These are phyloP conservation scores for Tauraco erythrolophus DNA, from an alignment of 2,113 vertebrate species.

Conservation along the genomic window DNA sequence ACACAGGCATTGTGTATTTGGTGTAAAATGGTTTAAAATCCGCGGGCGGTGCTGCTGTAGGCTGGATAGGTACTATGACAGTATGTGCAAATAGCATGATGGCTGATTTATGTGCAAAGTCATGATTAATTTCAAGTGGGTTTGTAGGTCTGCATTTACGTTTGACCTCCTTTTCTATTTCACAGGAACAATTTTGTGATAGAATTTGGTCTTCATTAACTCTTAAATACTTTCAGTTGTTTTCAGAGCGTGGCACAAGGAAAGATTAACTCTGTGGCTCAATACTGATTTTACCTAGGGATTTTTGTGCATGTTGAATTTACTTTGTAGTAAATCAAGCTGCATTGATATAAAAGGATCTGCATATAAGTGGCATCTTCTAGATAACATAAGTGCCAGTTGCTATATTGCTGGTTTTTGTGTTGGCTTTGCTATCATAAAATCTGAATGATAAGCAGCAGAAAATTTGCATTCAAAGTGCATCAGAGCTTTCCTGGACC, in stretches of 20 bases:
- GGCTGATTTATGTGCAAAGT: not conserved
- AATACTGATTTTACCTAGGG: not conserved
- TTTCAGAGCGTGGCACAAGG: not conserved
- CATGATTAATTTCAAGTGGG: not conserved
- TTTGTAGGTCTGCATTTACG: not conserved
- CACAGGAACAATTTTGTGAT: not conserved
- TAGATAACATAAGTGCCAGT: not conserved
- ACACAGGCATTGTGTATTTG: not conserved
- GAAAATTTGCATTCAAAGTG: not conserved
- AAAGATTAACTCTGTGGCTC: not conserved
- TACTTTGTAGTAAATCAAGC: not conserved
- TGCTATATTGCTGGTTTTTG: not conserved
- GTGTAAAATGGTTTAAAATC: not conserved
- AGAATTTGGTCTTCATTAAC: not conserved
- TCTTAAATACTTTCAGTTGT: not conserved
- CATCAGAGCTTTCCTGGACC: not conserved
- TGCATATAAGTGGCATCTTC: not conserved
- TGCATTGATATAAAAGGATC: not conserved
- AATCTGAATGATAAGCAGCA: not conserved
- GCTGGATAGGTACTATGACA: not conserved
- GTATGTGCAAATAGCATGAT: not conserved
- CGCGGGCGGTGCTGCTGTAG: not conserved
- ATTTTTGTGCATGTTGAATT: not conserved
- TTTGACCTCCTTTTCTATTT: not conserved
- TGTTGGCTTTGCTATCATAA: not conserved